Evolutionary conservation across 2,113 vertebrate genomes (phyloP).

Genomic region (Cnemophilus loriae): DNA sequence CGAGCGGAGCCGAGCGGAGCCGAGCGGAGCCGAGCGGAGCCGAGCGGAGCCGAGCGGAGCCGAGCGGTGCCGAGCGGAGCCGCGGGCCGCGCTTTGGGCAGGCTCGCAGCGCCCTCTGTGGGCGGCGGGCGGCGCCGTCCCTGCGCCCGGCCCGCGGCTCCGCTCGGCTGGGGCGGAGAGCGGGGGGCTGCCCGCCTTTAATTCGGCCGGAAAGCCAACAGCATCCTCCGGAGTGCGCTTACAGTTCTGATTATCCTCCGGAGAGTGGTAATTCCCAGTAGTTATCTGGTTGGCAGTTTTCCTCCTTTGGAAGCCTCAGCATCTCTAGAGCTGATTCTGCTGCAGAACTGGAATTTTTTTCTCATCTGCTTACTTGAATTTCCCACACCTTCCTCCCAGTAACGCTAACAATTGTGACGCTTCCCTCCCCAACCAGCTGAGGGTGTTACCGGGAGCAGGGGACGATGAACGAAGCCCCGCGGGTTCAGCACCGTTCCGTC

Average conservation of each 20-base stretch:
- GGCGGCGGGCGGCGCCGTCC: not conserved
- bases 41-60: not conserved
- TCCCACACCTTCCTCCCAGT: not conserved
- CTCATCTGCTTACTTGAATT: not conserved
- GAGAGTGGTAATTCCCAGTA: not conserved
- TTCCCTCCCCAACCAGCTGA: not conserved
- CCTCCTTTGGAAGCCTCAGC: not conserved
- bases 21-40: too few species aligned
- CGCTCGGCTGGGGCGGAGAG: not conserved
- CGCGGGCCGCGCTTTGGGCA: not conserved
- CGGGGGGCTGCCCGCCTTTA: not conserved
- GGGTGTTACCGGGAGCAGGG: not conserved
- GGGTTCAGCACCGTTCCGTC: not conserved
- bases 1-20: too few species aligned
- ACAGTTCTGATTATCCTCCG: not conserved
- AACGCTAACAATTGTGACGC: not conserved
- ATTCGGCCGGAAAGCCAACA: not conserved
- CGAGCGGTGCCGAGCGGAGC: not conserved
- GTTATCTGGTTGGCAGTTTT: not conserved
- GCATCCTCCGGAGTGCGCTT: not conserved
- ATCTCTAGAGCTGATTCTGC: not conserved
- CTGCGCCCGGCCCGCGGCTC: not conserved
- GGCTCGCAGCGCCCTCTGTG: conserved; percentile 74
- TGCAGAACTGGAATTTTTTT: not conserved
- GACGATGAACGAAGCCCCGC: not conserved